Conservation (phyloP, 2,797 vertebrate species). For the Carduelis carduelis region DNA sequence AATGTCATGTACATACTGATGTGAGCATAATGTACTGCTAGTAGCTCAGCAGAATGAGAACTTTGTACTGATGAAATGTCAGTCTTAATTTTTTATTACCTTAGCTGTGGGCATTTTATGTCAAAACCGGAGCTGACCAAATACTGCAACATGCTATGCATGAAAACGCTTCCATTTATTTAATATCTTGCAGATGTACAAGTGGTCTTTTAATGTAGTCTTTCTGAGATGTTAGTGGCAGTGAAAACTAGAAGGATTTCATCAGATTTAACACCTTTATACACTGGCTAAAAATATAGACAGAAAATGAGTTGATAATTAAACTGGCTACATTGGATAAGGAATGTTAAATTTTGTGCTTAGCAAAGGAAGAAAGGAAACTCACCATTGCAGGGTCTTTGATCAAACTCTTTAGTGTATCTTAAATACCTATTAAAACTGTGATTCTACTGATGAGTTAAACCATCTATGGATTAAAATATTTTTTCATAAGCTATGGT, state of each 20-base stretch:
- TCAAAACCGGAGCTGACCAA: slow-evolving; percentile 30
- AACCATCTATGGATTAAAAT: not conserved
- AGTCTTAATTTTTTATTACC: slow-evolving; percentile 51
- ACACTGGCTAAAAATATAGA: not conserved
- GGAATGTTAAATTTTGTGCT: not conserved
- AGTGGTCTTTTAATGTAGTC: not conserved
- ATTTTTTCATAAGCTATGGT: not conserved
- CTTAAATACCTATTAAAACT: not conserved
- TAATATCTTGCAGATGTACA: not conserved
- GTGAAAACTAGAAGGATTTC: not conserved
- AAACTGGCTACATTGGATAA: not conserved
- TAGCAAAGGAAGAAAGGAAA: not conserved
- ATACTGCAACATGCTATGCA: not conserved
- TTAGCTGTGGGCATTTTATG: slow-evolving; percentile 51
- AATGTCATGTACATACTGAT: slow-evolving; percentile 56
- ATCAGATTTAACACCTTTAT: not conserved
- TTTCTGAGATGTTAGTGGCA: not conserved
- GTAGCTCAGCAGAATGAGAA: slow-evolving; percentile 52
- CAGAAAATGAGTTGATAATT: not conserved
- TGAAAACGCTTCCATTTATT: not conserved
- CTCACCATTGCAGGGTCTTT: not conserved
- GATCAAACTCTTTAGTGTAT: not conserved
- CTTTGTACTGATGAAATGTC: slow-evolving; percentile 36
- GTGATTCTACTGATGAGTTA: not conserved
- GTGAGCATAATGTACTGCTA: slow-evolving; percentile 36